Evolutionary conservation across 2,797 vertebrate species (phyloP), one percentile per base, ranked within the genome.

Genomic region (Megalops cyprinoides): DNA sequence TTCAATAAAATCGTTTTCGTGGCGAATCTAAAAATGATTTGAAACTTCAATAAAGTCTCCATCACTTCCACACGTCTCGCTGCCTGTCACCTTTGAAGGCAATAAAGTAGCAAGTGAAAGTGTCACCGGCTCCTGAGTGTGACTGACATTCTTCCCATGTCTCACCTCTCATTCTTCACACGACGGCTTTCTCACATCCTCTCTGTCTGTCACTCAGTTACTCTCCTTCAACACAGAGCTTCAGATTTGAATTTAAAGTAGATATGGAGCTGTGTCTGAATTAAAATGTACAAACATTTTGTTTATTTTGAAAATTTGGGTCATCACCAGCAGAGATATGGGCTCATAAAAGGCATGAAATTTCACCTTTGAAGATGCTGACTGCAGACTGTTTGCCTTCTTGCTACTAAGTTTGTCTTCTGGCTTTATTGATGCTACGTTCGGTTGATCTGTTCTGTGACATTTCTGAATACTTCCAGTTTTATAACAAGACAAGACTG

Each of bases 61-160:
- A 42, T 84, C 86, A 85, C 86, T 91, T 92, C 90, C 89, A 90
- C 88, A 87, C 86, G 85, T 78, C 87, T 87, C 77, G 76, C 86
- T 82, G 89, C 83, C 88, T 91, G 89, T 88, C 87, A 53, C 88
- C 86, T 85, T 91, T 86, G 85, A 81, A 79, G 86, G 84, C 88
- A 79, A 82, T 84, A 84, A 82, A 81, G 84, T 85, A 85, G 81
- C 80, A 79, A 89, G 78, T 76, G 75, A 86, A 89, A 86, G 85
- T 86, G 87, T 85, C 82, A 79, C 82, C 4, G 53, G n/a, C 6
- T 77, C 20, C 34, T 25, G 75, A 56, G 34, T 77, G 51, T 34
- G 31, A 28, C 74, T 76, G 46, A 15, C 46, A 5, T 15, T 49
- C 9, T 18, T 28, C 51, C 34, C 18, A 31, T 42, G 14, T 56